Evolutionary conservation across 1,140 invertebrate genomes (phyloP).

Genomic region (Melanaphis sacchari): DNA sequence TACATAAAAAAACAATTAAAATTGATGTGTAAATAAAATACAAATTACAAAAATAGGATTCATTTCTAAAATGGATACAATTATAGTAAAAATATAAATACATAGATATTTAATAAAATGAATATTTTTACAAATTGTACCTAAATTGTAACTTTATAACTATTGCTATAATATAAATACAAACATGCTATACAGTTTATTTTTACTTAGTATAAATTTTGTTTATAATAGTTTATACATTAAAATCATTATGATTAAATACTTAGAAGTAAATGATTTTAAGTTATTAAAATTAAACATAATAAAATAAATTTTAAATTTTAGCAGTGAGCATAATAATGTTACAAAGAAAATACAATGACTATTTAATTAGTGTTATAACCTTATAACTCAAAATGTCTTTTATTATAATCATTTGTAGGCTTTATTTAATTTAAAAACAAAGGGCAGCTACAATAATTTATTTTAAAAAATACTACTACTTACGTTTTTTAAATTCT

Average conservation of each 20-base stretch:
- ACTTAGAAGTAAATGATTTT: not conserved
- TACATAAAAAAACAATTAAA: not conserved
- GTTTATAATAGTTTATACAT: not conserved
- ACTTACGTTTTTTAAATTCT: not conserved
- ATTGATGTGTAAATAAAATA: not conserved
- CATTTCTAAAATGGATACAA: not conserved
- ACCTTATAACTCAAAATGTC: not conserved
- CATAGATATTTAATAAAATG: not conserved
- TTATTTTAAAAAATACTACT: not conserved
- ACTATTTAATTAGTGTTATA: not conserved
- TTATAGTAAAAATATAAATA: constrained; percentile 1
- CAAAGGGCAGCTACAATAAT: not conserved
- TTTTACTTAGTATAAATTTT: not conserved
- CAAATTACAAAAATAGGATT: not conserved
- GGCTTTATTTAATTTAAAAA: not conserved
- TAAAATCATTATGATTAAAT: not conserved
- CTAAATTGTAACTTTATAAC: not conserved
- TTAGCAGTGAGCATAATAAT: not conserved
- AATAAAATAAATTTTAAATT: not conserved
- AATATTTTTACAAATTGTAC: not conserved
- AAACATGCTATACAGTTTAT: not conserved
- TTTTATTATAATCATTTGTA: not conserved
- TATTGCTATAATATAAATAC: not conserved
- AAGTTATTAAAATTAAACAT: not conserved
- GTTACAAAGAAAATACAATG: not conserved